Evolutionary conservation across 2,113 vertebrate genomes (phyloP), one percentile per base, ranked within the genome.

Genomic region (Halcyon senegalensis): DNA sequence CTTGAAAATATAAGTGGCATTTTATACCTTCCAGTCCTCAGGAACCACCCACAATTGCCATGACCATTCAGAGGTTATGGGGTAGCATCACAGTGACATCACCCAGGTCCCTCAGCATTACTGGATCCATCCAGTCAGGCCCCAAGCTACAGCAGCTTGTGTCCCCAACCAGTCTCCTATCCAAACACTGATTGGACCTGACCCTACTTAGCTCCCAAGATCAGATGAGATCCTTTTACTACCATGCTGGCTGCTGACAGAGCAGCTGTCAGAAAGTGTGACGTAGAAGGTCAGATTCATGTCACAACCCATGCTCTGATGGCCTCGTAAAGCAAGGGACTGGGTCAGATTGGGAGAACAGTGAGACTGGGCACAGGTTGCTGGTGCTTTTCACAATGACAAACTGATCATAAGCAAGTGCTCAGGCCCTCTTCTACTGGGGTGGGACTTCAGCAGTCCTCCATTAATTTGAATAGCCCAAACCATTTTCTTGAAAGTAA

Each of bases 221-320:
- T 56, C n/a, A 28, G 30, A 78, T 24, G 31, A 72, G 66, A 58
- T 64, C 50, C 31, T 51, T n/a, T 53, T 24, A 39, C 27, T 62
- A 30, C 30, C 4, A 1, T 8, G 16, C 15, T 83, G 56, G 39
- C 62, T 60, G 55, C 46, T 44, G 39, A 50, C 28, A 83, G 51
- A 73, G 87, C 51, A 74, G 43, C 59, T 28, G 39, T 25, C n/a
- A 55, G 39, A 55, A 55, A 18, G 44, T 10, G 35, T 64, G 43
- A 23, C 15, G 3, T 5, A 55, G 43, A 62, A 18, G 11, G 41
- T 78, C 73, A 64, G 50, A n/a, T 28, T 68, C 28, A 24, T 21
- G 23, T 23, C 1, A 3, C 58, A 30, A 13, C 41, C 50, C 66
- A 23, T 0, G 5, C 11, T 1, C 35, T 50, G 53, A 31, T 2